These are phyloP conservation scores for Acronicta leporina DNA, from an alignment of 2,888 invertebrate species.

Conservation along the genomic window DNA sequence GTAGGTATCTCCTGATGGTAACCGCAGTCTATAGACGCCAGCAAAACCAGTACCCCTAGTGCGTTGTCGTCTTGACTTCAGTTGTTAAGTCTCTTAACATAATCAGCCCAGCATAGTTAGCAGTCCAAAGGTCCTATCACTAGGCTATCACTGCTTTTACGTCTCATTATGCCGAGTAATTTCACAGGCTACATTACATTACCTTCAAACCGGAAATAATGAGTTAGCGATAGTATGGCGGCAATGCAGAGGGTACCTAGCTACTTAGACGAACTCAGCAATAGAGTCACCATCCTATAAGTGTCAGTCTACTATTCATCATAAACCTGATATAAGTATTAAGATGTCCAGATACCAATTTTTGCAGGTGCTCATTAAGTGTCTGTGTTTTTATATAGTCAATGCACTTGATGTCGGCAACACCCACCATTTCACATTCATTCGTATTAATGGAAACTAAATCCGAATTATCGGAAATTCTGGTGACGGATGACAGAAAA, in stretches of 20 bases:
- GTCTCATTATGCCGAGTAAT: neutral
- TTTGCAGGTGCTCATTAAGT: conserved; percentile 17
- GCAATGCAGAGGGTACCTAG: no score
- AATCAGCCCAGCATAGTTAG: no score
- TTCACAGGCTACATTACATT: neutral
- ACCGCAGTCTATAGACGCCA: no score
- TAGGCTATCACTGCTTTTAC: no score
- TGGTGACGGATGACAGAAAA: neutral
- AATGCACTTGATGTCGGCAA: conserved; percentile 20
- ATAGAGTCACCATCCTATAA: no score
- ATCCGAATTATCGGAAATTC: conserved; percentile 14
- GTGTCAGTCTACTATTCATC: neutral
- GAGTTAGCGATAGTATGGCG: no score
- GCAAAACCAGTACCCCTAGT: neutral
- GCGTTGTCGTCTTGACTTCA: no score
- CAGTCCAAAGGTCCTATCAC: no score
- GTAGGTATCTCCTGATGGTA: no score
- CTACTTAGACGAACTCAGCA: no score
- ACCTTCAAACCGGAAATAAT: no score
- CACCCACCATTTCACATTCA: conserved; percentile 11
- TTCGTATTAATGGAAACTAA: conserved; percentile 15
- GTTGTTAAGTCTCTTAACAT: neutral
- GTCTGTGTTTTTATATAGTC: conserved; percentile 5
- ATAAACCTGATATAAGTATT: conserved; percentile 1
- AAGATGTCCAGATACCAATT: conserved; percentile 1